Evolutionary conservation across 2,888 invertebrate species (phyloP).

Genomic region (Opisthograptis luteolata): DNA sequence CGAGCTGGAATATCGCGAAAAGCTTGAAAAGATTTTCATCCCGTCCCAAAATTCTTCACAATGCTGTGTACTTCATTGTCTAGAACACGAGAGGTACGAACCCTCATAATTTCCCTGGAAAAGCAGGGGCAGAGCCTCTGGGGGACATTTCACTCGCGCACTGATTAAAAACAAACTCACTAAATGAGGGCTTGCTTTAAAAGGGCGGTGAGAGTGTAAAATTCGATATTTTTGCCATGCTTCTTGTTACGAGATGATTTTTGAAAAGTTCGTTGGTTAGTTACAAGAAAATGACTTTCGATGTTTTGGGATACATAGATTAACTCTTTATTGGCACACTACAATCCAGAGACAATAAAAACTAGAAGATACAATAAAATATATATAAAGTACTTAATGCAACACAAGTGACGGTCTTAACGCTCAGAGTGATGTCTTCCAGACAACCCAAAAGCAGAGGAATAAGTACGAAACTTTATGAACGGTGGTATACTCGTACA

Average conservation of each 20-base stretch:
- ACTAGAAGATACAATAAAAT: too few species aligned
- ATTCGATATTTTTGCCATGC: conserved; percentile 10
- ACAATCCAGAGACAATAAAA: too few species aligned
- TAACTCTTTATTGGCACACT: too few species aligned
- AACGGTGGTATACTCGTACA: too few species aligned
- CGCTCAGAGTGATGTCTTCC: too few species aligned
- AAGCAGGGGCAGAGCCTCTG: conserved; percentile 47
- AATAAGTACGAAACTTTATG: too few species aligned
- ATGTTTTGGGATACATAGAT: too few species aligned
- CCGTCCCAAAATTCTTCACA: conserved; percentile 11
- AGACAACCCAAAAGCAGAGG: too few species aligned
- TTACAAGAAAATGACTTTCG: not conserved
- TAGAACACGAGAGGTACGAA: conserved; percentile 33
- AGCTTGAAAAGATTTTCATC: conserved; percentile 2
- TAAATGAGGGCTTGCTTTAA: conserved; percentile 59
- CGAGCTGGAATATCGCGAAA: too few species aligned
- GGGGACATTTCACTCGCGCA: conserved; percentile 71
- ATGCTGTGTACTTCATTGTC: conserved; percentile 26
- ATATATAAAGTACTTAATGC: too few species aligned
- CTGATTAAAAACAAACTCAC: conserved; percentile 81
- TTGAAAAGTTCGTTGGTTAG: not conserved
- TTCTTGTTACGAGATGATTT: conserved; percentile 1
- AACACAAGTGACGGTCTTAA: too few species aligned
- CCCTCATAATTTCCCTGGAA: conserved; percentile 54
- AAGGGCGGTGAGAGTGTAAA: conserved; percentile 41